Conservation (phyloP, 1,140 invertebrate species). For the Vanessa tameamea region DNA sequence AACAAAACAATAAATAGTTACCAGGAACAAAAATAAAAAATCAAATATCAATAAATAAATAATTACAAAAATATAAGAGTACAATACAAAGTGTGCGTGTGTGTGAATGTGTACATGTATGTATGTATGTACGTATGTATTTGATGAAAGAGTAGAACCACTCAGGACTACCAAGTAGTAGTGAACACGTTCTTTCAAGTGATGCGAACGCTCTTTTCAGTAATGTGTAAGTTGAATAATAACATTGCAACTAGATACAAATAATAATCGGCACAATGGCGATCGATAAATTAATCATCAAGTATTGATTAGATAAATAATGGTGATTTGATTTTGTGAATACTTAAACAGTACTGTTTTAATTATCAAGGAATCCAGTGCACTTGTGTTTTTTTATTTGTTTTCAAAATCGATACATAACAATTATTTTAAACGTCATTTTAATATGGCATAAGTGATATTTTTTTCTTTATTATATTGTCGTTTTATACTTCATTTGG, state of each 20-base stretch:
- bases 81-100: neutral
- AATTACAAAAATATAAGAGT: no score
- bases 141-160: constrained; percentile 13
- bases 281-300: constrained; percentile 60
- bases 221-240: constrained; percentile 7
- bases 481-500: neutral
- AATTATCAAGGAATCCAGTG: constrained; percentile 26
- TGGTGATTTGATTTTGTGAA: constrained; percentile 49
- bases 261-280: constrained; percentile 55
- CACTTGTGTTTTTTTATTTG: constrained; percentile 18
- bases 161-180: neutral
- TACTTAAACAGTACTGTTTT: constrained; percentile 49
- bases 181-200: constrained; percentile 1
- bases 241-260: constrained; percentile 48
- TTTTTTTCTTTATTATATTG: neutral
- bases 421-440: neutral
- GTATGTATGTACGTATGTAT: neutral
- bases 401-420: neutral
- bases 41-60: no score
- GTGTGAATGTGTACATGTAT: no score
- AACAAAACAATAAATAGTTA: no score
- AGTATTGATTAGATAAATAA: constrained; percentile 56
- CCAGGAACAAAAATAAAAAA: no score
- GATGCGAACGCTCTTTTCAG: neutral
- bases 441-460: constrained; percentile 4